These are phyloP conservation scores for Neelides sp. DNA, from an alignment of 1,140 invertebrate species.

Conservation along the genomic window DNA sequence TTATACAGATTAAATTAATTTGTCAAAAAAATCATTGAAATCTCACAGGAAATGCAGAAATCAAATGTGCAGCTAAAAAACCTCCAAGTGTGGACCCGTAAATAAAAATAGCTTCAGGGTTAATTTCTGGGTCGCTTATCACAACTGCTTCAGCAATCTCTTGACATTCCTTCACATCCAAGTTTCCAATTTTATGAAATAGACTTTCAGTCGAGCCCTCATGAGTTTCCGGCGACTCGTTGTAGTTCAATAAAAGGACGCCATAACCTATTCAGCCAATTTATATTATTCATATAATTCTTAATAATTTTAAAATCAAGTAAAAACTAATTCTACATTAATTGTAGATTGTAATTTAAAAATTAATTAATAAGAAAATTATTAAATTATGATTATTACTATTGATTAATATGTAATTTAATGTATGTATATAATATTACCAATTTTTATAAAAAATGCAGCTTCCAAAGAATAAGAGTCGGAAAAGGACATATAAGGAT, in stretches of 20 bases:
- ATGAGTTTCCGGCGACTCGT: conserved; percentile 74
- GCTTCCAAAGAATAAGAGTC: conserved; percentile 47
- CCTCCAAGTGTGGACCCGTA: conserved; percentile 82
- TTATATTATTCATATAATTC: no score
- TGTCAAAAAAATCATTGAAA: conserved; percentile 8
- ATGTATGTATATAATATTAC: no score
- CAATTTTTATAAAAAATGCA: conserved; percentile 44
- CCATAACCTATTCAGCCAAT: no score
- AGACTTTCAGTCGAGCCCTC: conserved; percentile 57
- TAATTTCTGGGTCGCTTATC: conserved; percentile 42
- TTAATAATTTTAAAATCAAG: no score
- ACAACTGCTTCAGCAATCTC: conserved; percentile 45
- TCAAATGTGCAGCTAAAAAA: conserved; percentile 71
- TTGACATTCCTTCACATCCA: conserved; percentile 71
- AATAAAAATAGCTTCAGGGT: conserved; percentile 44
- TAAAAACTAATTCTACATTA: no score
- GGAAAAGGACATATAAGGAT: conserved; percentile 52
- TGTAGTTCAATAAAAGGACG: conserved; percentile 66
- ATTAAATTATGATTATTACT: no score
- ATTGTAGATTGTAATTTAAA: no score
- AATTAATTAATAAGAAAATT: no score
- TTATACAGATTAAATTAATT: not conserved
- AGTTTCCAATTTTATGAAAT: conserved; percentile 55
- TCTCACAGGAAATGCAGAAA: conserved; percentile 66
- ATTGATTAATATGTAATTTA: no score